A percentile compares a stretch with the other conserved stretches of the same genome.
These are phyloP conservation scores for Hyppa rectilinea DNA, from an alignment of 2,888 invertebrate genomes.

Conservation along the genomic window DNA sequence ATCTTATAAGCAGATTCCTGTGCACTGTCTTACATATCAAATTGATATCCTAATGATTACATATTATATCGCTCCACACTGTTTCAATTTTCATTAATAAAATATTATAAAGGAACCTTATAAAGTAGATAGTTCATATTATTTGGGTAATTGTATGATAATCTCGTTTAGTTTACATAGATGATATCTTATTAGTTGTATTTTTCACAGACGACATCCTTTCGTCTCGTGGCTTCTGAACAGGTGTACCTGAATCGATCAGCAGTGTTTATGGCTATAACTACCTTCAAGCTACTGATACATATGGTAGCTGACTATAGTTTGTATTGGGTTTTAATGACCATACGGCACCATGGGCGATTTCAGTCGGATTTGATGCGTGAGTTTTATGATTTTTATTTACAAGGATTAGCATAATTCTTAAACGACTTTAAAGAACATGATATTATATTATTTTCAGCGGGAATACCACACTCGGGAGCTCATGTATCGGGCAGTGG, in stretches of 20 bases:
- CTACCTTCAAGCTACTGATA: constrained; percentile 93
- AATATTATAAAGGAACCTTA: no score
- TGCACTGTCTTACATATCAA: not conserved
- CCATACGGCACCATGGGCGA: constrained; percentile 80
- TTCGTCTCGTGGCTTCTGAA: constrained; percentile 91
- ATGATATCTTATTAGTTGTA: not conserved
- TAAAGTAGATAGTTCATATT: not conserved
- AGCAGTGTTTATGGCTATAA: constrained; percentile 91
- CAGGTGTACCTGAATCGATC: constrained; percentile 88
- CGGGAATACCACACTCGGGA: constrained; percentile 73
- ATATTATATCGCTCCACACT: no score
- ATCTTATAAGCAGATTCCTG: not conserved
- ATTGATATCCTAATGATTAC: not conserved
- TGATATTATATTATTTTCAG: constrained; percentile 65
- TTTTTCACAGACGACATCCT: constrained; percentile 89
- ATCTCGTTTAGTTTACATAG: not conserved
- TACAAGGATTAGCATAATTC: not conserved
- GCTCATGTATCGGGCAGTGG: constrained; percentile 76
- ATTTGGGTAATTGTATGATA: not conserved
- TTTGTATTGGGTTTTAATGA: constrained; percentile 94
- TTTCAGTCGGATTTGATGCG: constrained; percentile 75
- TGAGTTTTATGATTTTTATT: constrained; percentile 64
- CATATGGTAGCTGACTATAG: constrained; percentile 95
- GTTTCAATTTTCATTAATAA: not conserved
- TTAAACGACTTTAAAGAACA: not conserved